Percentiles rank a stretch among this genome's conserved stretches.
Evolutionary conservation across 1,140 invertebrate genomes (phyloP).

Genomic region (Trichonephila clavipes): DNA sequence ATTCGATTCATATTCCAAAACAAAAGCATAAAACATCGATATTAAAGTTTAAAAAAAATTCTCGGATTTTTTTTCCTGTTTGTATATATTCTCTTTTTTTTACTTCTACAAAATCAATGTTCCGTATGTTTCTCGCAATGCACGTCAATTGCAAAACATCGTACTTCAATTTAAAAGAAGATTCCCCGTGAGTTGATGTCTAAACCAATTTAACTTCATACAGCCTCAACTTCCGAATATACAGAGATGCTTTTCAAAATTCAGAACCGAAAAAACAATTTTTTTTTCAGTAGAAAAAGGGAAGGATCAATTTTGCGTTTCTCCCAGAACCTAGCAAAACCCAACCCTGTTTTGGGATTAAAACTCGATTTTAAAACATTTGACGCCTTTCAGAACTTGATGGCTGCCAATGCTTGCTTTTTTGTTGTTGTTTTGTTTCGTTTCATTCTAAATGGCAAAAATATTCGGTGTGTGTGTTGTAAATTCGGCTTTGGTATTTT

Average conservation of each 20-base stretch:
- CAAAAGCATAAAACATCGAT: too few species aligned
- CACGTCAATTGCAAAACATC: not conserved
- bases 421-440: not conserved
- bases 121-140: not conserved
- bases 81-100: too few species aligned
- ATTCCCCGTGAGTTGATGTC: not conserved
- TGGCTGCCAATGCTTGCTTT: not conserved
- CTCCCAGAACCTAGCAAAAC: not conserved
- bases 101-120: too few species aligned
- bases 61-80: too few species aligned
- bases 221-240: not conserved
- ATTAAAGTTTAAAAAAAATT: too few species aligned
- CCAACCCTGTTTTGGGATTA: slow-evolving; percentile 18
- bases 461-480: not conserved
- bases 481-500: not conserved
- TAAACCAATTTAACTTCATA: slow-evolving; percentile 13
- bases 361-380: slow-evolving; percentile 59
- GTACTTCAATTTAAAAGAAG: slow-evolving; percentile 6
- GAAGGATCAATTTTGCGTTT: not conserved
- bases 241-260: not conserved
- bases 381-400: slow-evolving; percentile 27
- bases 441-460: slow-evolving; percentile 14
- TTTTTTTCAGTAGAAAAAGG: not conserved
- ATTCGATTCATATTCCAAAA: too few species aligned
- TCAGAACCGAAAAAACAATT: not conserved